Evolutionary conservation across 2,113 vertebrate genomes (phyloP).

Genomic region (Phylloscopus trochiloides): DNA sequence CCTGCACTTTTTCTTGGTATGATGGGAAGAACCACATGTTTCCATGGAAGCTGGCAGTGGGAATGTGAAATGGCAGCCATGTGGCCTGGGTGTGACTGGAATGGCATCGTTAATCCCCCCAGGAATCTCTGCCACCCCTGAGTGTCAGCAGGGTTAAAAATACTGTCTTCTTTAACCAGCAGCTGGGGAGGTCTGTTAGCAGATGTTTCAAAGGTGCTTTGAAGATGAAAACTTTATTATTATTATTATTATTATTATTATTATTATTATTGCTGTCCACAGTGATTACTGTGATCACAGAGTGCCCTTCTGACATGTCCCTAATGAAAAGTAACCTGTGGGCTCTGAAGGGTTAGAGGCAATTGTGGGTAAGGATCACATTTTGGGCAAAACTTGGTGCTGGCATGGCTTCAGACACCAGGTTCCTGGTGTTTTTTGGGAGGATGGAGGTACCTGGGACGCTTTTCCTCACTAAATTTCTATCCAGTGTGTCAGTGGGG

Average conservation of each 20-base stretch:
- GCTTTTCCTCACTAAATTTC: accelerated
- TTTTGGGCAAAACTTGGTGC: neutral
- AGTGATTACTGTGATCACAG: neutral
- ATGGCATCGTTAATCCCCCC: neutral
- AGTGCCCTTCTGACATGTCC: neutral
- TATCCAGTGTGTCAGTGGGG: too few species aligned
- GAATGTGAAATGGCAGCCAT: neutral
- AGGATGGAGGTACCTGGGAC: neutral
- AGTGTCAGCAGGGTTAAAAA: neutral
- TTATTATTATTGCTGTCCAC: neutral
- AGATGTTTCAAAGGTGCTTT: neutral
- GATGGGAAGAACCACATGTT: accelerated
- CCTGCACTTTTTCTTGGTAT: accelerated
- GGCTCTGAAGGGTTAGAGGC: neutral
- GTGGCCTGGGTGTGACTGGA: neutral
- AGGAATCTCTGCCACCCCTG: neutral
- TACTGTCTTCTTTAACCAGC: neutral
- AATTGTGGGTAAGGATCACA: neutral
- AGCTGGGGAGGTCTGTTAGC: neutral
- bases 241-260: neutral
- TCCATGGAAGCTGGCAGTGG: neutral
- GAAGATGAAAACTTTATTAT: neutral
- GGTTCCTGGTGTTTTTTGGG: accelerated
- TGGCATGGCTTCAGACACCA: neutral
- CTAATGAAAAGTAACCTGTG: neutral